Percentiles rank a stretch among this genome's conserved stretches.
These are phyloP conservation scores for Lobophora halterata DNA, from an alignment of 2,888 invertebrate genomes.

Conservation along the genomic window DNA sequence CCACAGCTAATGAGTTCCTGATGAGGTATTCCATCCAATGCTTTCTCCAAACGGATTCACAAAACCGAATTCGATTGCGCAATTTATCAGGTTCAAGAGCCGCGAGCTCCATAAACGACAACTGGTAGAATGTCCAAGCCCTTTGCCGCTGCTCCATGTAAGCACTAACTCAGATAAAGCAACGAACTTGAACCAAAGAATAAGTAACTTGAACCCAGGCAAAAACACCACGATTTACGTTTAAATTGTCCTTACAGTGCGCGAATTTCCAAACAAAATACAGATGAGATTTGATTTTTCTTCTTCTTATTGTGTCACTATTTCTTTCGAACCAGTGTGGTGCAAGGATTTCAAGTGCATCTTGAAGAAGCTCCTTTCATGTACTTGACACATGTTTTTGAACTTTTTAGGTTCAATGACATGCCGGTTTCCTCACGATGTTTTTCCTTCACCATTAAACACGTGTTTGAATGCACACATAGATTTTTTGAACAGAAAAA, in stretches of 20 bases:
- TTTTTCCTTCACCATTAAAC: too few species aligned
- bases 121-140: slow-evolving; percentile 54
- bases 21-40: not conserved
- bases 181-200: slow-evolving; percentile 32
- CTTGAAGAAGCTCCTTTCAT: too few species aligned
- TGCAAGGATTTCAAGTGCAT: too few species aligned
- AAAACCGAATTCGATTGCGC: slow-evolving; percentile 25
- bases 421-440: too few species aligned
- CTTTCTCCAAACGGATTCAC: slow-evolving; percentile 8
- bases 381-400: too few species aligned
- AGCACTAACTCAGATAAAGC: slow-evolving; percentile 30
- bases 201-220: slow-evolving; percentile 23
- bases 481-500: too few species aligned
- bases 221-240: slow-evolving; percentile 27
- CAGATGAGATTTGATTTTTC: not conserved
- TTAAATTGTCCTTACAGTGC: slow-evolving; percentile 20
- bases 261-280: slow-evolving; percentile 2
- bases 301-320: too few species aligned
- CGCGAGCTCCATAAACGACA: slow-evolving; percentile 54
- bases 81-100: slow-evolving; percentile 38
- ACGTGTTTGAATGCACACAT: too few species aligned
- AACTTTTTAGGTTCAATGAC: too few species aligned
- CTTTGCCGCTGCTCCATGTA: slow-evolving; percentile 20
- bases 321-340: too few species aligned
- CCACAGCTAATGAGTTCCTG: too few species aligned